Evolutionary conservation across 2,113 vertebrate genomes (phyloP), one percentile per base, ranked within the genome.

Genomic region (Oncorhynchus gorbuscha): DNA sequence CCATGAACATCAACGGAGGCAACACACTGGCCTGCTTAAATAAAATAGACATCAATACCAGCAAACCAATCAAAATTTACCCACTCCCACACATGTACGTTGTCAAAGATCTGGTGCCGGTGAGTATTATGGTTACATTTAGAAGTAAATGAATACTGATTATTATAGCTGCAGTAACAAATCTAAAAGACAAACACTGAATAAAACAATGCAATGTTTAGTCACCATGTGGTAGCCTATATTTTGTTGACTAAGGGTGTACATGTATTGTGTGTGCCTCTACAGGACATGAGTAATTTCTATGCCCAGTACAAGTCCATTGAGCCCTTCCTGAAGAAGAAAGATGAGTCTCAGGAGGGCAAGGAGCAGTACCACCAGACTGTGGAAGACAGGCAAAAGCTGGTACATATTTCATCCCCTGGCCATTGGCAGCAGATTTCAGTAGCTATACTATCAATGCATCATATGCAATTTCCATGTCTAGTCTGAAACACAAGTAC

Each of bases 271-370:
- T 45, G 39, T 45, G 39, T 45, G 39, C 39, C 39, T 45, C 39
- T 45, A 45, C 88, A 99, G 98, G 98, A 99, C 83, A 77, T 99
- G 94, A 99, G 94, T 76, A 97, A 99, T 90, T 99, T 99, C 92
- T 99, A 98, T 0, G 97, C 97, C 0, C 98, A 99, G 86, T 99
- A 99, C 89, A 99, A 97, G 83, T 96, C 96, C 55, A 99, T 99
- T 0, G 94, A 99, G 84, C 98, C 98, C 1, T 99, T 95, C 79
- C 84, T 99, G 88, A 99, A 97, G 93, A 99, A 96, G 92, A 98
- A 95, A 91, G 96, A 98, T 0, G 96, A 95, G 55, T 92, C 96
- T 0, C 86, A 91, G n/a, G 89, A 94, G 79, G 97, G 98, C 68
- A 95, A 97, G 87, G 86, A 95, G 75, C 98, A 99, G 88, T 98